Evolutionary conservation across 1,140 invertebrate genomes (phyloP).

Genomic region (Drosophila baimaii): DNA sequence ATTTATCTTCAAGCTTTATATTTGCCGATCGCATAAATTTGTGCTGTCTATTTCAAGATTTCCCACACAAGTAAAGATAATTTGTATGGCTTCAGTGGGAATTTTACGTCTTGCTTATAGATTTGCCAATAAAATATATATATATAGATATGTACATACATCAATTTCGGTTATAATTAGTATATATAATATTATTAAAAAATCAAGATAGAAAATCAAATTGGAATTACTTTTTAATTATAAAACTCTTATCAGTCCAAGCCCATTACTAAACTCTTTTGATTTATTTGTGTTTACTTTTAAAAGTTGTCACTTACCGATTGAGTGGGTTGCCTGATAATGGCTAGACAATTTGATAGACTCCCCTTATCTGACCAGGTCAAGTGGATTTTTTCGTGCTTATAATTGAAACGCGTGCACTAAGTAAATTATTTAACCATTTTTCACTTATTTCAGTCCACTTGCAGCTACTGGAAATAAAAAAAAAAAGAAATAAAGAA

Average conservation of each 20-base stretch:
- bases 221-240: conserved; percentile 7
- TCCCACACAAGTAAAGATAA: conserved; percentile 24
- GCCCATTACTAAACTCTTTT: not conserved
- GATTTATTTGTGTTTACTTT: conserved; percentile 6
- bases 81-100: not conserved
- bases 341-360: conserved; percentile 14
- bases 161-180: not conserved
- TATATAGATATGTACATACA: not conserved
- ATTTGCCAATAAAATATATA: conserved; percentile 3
- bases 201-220: not conserved
- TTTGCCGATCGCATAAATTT: not conserved
- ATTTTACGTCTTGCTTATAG: not conserved
- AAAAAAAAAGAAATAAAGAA: conserved; percentile 3
- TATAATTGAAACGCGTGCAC: not conserved
- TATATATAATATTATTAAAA: not conserved
- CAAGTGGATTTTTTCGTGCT: conserved; percentile 24
- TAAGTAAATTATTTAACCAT: conserved; percentile 10
- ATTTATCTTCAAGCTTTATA: not conserved
- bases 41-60: conserved; percentile 16
- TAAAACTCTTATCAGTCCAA: conserved; percentile 17
- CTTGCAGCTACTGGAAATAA: conserved; percentile 35
- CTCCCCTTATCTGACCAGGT: conserved; percentile 18
- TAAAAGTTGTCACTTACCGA: not conserved
- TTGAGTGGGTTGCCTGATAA: conserved; percentile 15
- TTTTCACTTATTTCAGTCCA: conserved; percentile 5